Percentiles rank a stretch among this genome's conserved stretches.
Evolutionary conservation across 2,113 vertebrate genomes (phyloP).

Genomic region (Engraulis encrasicolus): DNA sequence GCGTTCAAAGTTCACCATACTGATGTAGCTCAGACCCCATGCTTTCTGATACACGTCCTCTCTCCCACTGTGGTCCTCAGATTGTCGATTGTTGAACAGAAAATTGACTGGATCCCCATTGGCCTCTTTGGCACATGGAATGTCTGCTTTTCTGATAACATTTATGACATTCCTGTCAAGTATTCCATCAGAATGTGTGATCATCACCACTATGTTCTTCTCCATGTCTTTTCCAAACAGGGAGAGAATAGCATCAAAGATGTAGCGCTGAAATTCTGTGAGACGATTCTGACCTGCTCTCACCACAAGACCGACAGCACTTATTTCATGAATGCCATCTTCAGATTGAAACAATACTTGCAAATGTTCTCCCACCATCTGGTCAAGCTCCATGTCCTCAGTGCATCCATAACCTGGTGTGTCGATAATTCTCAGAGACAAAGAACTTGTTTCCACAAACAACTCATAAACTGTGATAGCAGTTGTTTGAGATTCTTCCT

Average conservation of each 20-base stretch:
- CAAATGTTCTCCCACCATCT: neutral
- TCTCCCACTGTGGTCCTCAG: neutral
- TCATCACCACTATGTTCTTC: constrained; percentile 35
- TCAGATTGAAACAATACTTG: neutral
- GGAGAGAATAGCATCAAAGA: constrained; percentile 45
- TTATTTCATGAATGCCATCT: constrained; percentile 7
- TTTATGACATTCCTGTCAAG: constrained; percentile 15
- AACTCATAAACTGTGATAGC: neutral
- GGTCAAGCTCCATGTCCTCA: neutral
- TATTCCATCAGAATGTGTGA: constrained; percentile 38
- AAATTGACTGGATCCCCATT: constrained; percentile 15
- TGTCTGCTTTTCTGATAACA: constrained; percentile 15
- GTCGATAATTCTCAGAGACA: neutral
- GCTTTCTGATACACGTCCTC: neutral
- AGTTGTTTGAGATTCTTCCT: neutral
- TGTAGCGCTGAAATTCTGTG: constrained; percentile 30
- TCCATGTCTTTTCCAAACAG: constrained; percentile 50
- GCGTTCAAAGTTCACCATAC: neutral
- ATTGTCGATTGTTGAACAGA: constrained; percentile 40
- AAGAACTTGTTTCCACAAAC: neutral
- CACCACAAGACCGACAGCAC: constrained; percentile 28
- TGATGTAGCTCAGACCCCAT: neutral
- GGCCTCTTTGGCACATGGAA: constrained; percentile 33
- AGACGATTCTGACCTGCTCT: constrained; percentile 42
- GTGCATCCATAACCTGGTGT: neutral